Base-by-base conservation (phyloP, 2,797 vertebrate genomes). In the Galago senegalensis region DNA sequence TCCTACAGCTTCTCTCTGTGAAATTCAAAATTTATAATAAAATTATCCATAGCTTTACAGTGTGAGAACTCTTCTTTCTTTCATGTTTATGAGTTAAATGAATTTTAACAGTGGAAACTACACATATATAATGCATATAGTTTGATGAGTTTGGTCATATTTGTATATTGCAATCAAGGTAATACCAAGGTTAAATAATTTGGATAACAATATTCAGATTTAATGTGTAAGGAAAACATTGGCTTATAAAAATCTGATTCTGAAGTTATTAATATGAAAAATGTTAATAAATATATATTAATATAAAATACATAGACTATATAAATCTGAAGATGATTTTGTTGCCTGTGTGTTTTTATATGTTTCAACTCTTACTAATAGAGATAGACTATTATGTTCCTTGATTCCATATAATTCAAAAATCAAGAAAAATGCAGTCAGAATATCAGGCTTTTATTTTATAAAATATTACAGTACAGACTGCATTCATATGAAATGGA, bases 21-120 rank as follows among this genome's bases (percentile, higher is more conserved):
- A 89, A 75, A 89, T 80, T 73, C 9, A 85, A 80, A 77, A 67
- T 31, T 34, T 12, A 12, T 27, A 49, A 63, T 13, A 93, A 79
- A 34, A 56, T 1, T 87, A 60, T 67, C 11, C 14, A 80, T 31
- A 69, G 53, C 69, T 87, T 60, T 70, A n/a, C 14, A 34, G 18
- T 3, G 14, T 40, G 21, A 1, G 12, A 75, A 40, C 14, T 67
- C 11, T 34, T 53, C 25, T 75, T 25, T 65, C 17, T 69, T 60
- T 75, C 3, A 69, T 49, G 11, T 9, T 49, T 29, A n/a, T n/a
- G 29, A 23, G 3, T 37, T 70, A 31, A 40, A 63, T 18, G 3
- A 77, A 34, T 80, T 80, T 60, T 9, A 27, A n/a, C 80, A 80
- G 69, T 7, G 34, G 7, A 20, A 53, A 65, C 2, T 49, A 2